Evolutionary conservation across 2,113 vertebrate genomes (phyloP), one percentile per base, ranked within the genome.

Genomic region (Myotis brandtii): DNA sequence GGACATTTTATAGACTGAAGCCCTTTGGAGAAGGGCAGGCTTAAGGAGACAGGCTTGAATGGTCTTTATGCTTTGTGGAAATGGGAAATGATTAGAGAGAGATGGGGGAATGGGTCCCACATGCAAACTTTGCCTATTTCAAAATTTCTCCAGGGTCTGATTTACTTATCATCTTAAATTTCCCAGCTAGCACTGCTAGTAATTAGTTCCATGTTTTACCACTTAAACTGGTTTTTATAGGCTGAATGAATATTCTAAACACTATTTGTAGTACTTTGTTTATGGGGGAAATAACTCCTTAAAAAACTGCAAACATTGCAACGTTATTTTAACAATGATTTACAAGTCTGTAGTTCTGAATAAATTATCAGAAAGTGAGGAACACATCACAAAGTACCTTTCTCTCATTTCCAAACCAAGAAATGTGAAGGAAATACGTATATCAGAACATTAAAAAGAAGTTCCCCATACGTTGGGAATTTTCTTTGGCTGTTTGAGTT

Each of bases 141-240:
- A 66, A 52, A 64, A 76, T 5, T 43, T 72, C 50, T 56, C 14
- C 50, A 70, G 11, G 11, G 32, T 64, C 21, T 89, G 34, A 83
- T 62, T 27, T 81, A 92, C 64, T 11, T 73, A 92, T 84, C 27
- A 69, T 43, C 34, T 84, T 89, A n/a, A 75, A 69, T 82, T 93
- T 92, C 12, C 54, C 54, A 96, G 10, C 43, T 89, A 80, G 21
- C 82, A 43, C 27, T 69, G 2, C 34, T 80, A 75, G 17, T 73
- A 75, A 87, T 69, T 62, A 89, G 9, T 67, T 96, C 64, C 66
- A 30, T 76, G 85, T 81, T 87, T 25, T 88, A 40, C 17, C 37
- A 8, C 23, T 46, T 90, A 84, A 62, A 67, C 69, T 34, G 76
- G 4, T 25, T 77, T 95, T 89, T 80, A 89, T 52, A 67, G 20